Evolutionary conservation across 2,888 invertebrate genomes (phyloP).

Genomic region (Sphinx pinastri): DNA sequence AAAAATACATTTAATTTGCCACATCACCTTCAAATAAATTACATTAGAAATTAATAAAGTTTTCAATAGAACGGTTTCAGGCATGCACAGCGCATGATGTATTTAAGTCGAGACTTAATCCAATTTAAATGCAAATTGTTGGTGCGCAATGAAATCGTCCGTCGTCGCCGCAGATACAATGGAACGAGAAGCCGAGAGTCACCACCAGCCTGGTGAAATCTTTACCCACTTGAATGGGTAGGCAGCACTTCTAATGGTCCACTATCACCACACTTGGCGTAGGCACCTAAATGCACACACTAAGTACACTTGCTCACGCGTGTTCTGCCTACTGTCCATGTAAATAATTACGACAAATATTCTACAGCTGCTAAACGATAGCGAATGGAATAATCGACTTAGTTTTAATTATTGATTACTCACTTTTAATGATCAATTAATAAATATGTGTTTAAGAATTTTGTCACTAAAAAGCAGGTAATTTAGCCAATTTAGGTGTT

Average conservation of each 20-base stretch:
- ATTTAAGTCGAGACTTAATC: slow-evolving; percentile 49
- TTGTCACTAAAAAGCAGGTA: neutral
- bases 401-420: too few species aligned
- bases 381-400: neutral
- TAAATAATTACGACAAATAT: neutral
- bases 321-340: neutral
- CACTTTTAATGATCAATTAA: neutral
- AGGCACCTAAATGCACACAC: slow-evolving; percentile 54
- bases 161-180: slow-evolving; percentile 52
- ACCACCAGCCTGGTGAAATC: slow-evolving; percentile 57
- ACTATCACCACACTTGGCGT: too few species aligned
- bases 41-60: neutral
- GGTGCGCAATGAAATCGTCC: slow-evolving; percentile 59
- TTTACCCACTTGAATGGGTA: slow-evolving; percentile 57
- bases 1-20: slow-evolving; percentile 16
- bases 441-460: neutral
- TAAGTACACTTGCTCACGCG: neutral
- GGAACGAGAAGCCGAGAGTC: slow-evolving; percentile 49
- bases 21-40: neutral
- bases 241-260: too few species aligned
- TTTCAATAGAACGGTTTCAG: slow-evolving; percentile 6
- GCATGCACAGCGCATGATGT: slow-evolving; percentile 16
- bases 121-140: slow-evolving; percentile 65
- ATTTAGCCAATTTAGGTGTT: slow-evolving; percentile 1
- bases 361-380: neutral